These are phyloP conservation scores for Galeruca laticollis DNA, from an alignment of 2,888 invertebrate species.

Conservation along the genomic window DNA sequence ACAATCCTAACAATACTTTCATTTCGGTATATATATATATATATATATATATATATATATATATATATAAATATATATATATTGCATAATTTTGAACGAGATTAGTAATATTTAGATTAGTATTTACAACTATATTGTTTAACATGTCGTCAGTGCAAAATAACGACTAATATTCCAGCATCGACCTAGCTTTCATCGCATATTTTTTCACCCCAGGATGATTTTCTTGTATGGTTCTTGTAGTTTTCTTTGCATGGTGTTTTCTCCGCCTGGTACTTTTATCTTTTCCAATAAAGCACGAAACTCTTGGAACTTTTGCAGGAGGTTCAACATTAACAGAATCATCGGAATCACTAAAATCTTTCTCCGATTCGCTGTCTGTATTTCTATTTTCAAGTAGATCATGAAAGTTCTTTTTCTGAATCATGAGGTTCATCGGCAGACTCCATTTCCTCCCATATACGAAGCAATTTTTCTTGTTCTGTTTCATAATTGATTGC, in stretches of 20 bases:
- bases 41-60: too few species aligned
- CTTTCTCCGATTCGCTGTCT: too few species aligned
- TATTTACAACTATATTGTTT: neutral
- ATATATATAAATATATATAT: neutral
- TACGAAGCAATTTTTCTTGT: too few species aligned
- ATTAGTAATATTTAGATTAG: neutral
- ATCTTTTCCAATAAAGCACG: neutral
- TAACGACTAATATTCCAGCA: neutral
- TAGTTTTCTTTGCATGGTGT: neutral
- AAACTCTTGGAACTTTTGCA: conserved; percentile 6
- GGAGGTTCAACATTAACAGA: neutral
- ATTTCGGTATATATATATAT: too few species aligned
- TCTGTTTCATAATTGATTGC: too few species aligned
- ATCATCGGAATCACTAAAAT: neutral
- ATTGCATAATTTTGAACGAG: neutral
- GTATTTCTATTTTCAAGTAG: too few species aligned
- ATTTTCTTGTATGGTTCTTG: neutral
- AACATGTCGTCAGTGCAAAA: neutral
- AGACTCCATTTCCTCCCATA: too few species aligned
- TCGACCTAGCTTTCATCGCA: neutral
- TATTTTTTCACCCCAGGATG: neutral
- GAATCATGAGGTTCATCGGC: too few species aligned
- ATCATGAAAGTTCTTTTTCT: too few species aligned
- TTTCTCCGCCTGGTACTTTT: neutral
- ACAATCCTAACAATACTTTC: conserved; percentile 27